These are phyloP conservation scores for Drosophila ogumai DNA, from an alignment of 1,140 invertebrate genomes.

Conservation along the genomic window DNA sequence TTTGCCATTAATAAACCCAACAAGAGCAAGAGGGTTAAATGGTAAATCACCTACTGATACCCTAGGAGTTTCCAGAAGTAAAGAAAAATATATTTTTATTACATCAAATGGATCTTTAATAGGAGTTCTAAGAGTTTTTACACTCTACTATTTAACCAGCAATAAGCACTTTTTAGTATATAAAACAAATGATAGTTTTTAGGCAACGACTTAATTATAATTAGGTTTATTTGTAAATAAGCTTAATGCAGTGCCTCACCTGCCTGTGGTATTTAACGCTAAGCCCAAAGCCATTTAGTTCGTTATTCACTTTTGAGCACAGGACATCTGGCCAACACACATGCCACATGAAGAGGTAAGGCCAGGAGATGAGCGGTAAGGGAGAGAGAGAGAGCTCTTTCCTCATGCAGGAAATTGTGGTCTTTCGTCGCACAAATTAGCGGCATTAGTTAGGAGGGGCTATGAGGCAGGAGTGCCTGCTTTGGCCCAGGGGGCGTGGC, in stretches of 20 bases:
- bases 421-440: conserved; percentile 66
- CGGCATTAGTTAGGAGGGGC: conserved; percentile 50
- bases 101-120: too few relatives aligned
- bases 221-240: not conserved
- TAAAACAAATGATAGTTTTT: not conserved
- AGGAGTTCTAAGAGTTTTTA: not conserved
- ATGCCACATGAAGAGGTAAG: conserved; percentile 15
- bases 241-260: not conserved
- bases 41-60: conserved; percentile 2
- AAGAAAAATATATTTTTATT: too few relatives aligned
- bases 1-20: conserved; percentile 45
- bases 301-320: conserved; percentile 7
- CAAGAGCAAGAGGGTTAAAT: not conserved
- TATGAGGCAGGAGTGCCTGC: not conserved
- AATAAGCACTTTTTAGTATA: not conserved
- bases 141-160: not conserved
- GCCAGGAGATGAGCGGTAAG: not conserved
- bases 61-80: not conserved
- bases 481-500: not conserved
- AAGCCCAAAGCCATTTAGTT: not conserved
- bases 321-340: conserved; percentile 11
- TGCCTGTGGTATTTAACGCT: not conserved
- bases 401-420: conserved; percentile 45
- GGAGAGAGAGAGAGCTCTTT: conserved; percentile 12
- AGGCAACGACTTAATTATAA: not conserved